Evolutionary conservation across 2,888 invertebrate species (phyloP).

Genomic region (Stictocephala bisonia): DNA sequence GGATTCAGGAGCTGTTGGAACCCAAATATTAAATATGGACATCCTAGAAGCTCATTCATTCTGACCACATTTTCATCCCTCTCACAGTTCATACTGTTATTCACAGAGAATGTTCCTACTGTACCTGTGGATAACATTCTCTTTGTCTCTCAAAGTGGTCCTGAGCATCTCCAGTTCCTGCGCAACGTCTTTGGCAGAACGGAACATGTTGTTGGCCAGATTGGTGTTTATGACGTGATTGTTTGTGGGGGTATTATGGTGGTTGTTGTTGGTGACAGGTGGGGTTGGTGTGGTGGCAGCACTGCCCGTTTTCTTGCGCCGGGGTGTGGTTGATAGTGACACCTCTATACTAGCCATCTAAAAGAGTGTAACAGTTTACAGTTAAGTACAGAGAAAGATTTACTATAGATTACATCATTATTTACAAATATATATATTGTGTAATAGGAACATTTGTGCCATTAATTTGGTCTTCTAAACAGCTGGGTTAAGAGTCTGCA

Average conservation of each 20-base stretch:
- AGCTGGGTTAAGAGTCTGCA: no score
- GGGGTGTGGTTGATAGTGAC: slow-evolving; percentile 75
- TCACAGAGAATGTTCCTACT: no score
- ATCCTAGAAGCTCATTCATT: no score
- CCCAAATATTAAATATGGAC: no score
- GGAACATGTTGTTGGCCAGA: slow-evolving; percentile 61
- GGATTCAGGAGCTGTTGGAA: neutral
- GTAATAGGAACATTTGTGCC: no score
- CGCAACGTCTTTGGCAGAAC: slow-evolving; percentile 64
- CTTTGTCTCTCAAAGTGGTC: slow-evolving; percentile 81
- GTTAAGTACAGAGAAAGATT: no score
- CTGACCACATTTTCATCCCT: no score
- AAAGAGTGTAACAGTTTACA: no score
- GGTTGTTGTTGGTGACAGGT: slow-evolving; percentile 61
- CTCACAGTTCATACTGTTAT: no score
- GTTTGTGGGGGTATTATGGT: slow-evolving; percentile 64
- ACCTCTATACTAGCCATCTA: slow-evolving; percentile 90
- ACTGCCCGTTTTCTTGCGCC: slow-evolving; percentile 67
- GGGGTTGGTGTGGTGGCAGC: slow-evolving; percentile 56
- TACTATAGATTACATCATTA: no score
- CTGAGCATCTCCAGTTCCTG: slow-evolving; percentile 77
- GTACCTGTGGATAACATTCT: slow-evolving; percentile 79
- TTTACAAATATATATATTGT: no score
- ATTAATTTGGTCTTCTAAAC: no score
- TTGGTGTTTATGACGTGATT: slow-evolving; percentile 58